Percentiles rank a stretch among this genome's conserved stretches.
phyloP scores from a whole-genome alignment of 1,140 invertebrate species.

The Drosophila tsacasi region DNA sequence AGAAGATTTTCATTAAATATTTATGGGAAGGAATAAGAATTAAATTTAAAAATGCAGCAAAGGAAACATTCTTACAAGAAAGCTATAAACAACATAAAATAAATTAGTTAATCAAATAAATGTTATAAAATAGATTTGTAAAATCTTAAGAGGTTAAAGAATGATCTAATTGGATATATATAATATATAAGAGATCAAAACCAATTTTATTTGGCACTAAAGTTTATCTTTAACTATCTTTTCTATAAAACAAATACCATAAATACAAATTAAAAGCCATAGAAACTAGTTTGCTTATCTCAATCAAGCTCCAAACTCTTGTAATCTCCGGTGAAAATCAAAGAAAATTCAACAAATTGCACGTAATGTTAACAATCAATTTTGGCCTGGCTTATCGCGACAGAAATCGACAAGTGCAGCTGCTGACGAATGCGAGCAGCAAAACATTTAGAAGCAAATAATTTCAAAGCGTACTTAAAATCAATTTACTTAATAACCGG shows the following conservation, averaged over 20 bases:
- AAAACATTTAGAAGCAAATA: constrained; percentile 83
- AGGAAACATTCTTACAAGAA: background rate
- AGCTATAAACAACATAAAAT: background rate
- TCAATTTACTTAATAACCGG: constrained; percentile 85
- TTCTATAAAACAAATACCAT: background rate
- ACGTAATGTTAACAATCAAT: constrained; percentile 76
- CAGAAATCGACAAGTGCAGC: constrained; percentile 32
- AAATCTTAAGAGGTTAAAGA: too few relatives aligned
- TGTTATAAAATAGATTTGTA: background rate
- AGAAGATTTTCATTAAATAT: background rate
- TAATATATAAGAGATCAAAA: too few relatives aligned
- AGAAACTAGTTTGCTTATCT: background rate
- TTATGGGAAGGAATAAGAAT: background rate
- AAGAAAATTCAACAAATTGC: constrained; percentile 64
- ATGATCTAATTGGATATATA: too few relatives aligned
- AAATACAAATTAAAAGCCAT: background rate
- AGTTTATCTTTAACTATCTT: background rate
- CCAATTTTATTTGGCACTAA: too few relatives aligned
- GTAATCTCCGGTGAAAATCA: constrained; percentile 64
- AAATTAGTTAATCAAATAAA: background rate
- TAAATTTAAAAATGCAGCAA: too few relatives aligned
- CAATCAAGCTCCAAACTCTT: constrained; percentile 12
- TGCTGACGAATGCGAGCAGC: constrained; percentile 50
- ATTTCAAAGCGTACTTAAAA: constrained; percentile 83
- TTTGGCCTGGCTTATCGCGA: constrained; percentile 45